Conservation (phyloP, 2,888 invertebrate species). For the Eupithecia centaureata region DNA sequence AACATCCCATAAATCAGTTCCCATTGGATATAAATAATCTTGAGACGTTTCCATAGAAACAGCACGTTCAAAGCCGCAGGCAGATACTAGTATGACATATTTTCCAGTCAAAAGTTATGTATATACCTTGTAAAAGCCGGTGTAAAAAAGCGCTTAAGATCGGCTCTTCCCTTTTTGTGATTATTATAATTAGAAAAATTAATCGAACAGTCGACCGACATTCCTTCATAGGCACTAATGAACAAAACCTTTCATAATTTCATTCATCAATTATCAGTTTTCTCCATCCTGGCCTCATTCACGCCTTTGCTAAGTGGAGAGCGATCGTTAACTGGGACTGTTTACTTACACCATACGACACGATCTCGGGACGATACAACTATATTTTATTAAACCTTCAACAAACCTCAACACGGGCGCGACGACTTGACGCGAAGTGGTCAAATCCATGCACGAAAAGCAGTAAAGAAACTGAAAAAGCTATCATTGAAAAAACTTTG, state of each 20-base stretch:
- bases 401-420: not conserved
- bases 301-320: slow-evolving; percentile 24
- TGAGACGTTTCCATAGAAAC: too few relatives aligned
- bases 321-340: slow-evolving; percentile 10
- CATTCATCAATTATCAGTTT: slow-evolving; percentile 24
- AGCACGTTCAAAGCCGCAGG: too few relatives aligned
- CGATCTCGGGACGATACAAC: not conserved
- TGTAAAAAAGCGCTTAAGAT: not conserved
- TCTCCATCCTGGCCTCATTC: slow-evolving; percentile 20
- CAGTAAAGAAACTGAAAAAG: not conserved
- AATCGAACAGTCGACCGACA: not conserved
- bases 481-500: not conserved
- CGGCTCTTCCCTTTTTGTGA: not conserved
- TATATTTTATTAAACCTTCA: not conserved
- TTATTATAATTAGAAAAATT: not conserved
- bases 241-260: slow-evolving; percentile 17
- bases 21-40: too few relatives aligned
- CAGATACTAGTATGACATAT: too few relatives aligned
- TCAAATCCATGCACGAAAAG: not conserved
- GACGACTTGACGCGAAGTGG: not conserved
- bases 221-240: not conserved
- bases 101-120: too few relatives aligned
- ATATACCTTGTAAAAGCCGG: too few relatives aligned
- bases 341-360: slow-evolving; percentile 5
- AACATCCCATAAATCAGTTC: too few relatives aligned